These are phyloP conservation scores for Pseudorhombus dupliciocellatus DNA, from an alignment of 2,113 vertebrate species.

Conservation along the genomic window DNA sequence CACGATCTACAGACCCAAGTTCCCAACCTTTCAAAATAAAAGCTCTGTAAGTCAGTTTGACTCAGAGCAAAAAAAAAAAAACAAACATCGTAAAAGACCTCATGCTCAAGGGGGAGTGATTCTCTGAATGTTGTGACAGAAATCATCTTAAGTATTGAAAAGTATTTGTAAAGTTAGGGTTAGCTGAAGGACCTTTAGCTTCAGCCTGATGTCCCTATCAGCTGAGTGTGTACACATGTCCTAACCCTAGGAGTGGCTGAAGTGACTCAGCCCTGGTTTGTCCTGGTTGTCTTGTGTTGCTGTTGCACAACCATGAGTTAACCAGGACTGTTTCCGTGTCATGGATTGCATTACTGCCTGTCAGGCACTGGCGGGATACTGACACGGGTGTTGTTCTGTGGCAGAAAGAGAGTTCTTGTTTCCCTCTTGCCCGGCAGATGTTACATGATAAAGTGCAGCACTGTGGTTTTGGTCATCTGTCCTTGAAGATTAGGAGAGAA, in stretches of 20 bases:
- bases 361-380: conserved; percentile 51
- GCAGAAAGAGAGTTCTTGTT: conserved; percentile 34
- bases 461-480: conserved; percentile 42
- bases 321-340: neutral
- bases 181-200: no score
- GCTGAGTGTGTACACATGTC: neutral
- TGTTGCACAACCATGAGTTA: neutral
- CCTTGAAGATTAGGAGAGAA: conserved; percentile 24
- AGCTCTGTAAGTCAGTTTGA: neutral
- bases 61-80: neutral
- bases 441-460: conserved; percentile 40
- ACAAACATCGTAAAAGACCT: neutral
- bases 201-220: neutral
- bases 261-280: neutral
- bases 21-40: neutral
- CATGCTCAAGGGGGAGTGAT: neutral
- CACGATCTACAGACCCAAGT: neutral
- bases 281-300: neutral
- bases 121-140: neutral
- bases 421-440: conserved; percentile 58
- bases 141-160: no score
- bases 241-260: neutral
- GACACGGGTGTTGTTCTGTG: conserved; percentile 12
- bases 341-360: conserved; percentile 14
- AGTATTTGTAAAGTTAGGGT: no score